Conservation (phyloP, 1,140 invertebrate species). For the Diorhabda elongata region DNA sequence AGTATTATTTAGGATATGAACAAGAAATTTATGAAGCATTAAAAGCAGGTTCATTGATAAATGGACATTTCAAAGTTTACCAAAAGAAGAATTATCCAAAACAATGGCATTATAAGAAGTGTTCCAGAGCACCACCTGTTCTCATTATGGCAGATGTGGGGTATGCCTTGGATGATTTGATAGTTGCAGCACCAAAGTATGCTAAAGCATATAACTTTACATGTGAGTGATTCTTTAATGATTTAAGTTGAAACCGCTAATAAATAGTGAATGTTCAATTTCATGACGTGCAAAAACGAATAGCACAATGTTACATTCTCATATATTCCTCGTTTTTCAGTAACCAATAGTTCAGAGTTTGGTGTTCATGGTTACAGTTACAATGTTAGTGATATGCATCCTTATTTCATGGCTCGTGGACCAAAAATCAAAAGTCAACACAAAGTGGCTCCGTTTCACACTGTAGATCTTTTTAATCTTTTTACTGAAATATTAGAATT, state of each 20-base stretch:
- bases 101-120: constrained; percentile 58
- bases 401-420: constrained; percentile 66
- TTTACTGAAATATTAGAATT: constrained; percentile 61
- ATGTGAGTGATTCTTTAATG: constrained; percentile 20
- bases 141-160: constrained; percentile 55
- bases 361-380: constrained; percentile 70
- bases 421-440: constrained; percentile 57
- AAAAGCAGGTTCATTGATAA: constrained; percentile 46
- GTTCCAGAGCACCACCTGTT: constrained; percentile 56
- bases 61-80: constrained; percentile 55
- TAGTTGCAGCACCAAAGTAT: constrained; percentile 47
- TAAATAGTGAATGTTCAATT: too few species aligned
- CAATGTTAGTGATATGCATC: constrained; percentile 55
- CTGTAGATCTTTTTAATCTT: constrained; percentile 64
- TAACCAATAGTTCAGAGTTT: constrained; percentile 51
- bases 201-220: constrained; percentile 51
- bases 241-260: too few species aligned
- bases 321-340: constrained; percentile 35
- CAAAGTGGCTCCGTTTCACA: constrained; percentile 56
- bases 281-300: too few species aligned
- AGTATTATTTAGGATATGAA: constrained; percentile 45
- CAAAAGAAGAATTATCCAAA: constrained; percentile 55
- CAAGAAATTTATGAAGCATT: constrained; percentile 54
- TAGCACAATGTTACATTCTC: too few species aligned
- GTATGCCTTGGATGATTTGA: constrained; percentile 56